A percentile compares a stretch with the other conserved stretches of the same genome.
Evolutionary conservation across 2,113 vertebrate species (phyloP).

Genomic region (Hemicordylus capensis): DNA sequence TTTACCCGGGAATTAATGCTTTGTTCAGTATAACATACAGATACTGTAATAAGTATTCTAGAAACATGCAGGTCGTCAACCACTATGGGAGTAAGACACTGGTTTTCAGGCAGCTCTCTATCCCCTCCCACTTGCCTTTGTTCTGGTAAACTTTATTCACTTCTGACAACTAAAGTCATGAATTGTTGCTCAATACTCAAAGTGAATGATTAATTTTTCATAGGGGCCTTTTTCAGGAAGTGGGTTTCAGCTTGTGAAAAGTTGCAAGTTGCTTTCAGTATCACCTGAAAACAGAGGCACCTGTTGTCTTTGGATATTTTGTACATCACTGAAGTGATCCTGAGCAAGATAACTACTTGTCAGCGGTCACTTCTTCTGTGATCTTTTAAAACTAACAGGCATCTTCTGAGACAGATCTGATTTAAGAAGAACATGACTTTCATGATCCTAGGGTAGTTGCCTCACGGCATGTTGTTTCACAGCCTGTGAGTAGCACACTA

Average conservation of each 20-base stretch:
- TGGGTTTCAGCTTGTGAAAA: background rate
- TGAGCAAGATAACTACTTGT: constrained; percentile 33
- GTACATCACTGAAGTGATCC: background rate
- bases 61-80: background rate
- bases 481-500: constrained; percentile 41
- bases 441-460: constrained; percentile 34
- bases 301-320: background rate
- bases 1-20: background rate
- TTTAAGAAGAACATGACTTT: constrained; percentile 49
- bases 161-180: too few species aligned
- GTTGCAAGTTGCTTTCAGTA: constrained; percentile 20
- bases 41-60: background rate
- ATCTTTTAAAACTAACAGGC: constrained; percentile 28
- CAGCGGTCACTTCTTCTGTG: constrained; percentile 48
- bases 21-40: background rate
- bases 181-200: too few species aligned
- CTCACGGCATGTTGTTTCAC: constrained; percentile 42
- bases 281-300: background rate
- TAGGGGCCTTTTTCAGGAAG: background rate
- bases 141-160: background rate
- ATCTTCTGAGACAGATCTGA: constrained; percentile 34
- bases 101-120: background rate
- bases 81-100: background rate
- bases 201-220: too few species aligned
- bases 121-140: background rate